Conservation (phyloP, 2,888 invertebrate genomes). For the Cremastinae sp. region DNA sequence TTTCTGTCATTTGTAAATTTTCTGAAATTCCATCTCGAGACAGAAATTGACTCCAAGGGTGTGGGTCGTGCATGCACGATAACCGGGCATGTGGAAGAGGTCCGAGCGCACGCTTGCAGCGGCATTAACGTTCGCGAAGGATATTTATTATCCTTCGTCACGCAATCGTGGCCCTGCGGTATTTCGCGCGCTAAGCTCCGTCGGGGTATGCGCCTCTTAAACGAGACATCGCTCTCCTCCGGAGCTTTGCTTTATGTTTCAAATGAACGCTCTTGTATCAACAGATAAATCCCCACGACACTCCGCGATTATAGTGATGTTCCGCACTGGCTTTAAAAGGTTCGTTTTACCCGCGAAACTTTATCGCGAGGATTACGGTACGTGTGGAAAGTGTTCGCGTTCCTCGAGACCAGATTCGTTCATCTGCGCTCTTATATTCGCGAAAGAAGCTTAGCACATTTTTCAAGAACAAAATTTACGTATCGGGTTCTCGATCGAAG, state of each 20-base stretch:
- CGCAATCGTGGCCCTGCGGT: slow-evolving; percentile 65
- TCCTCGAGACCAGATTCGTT: not conserved
- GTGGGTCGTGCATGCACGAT: slow-evolving; percentile 29
- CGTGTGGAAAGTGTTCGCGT: not conserved
- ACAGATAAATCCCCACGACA: slow-evolving; percentile 47
- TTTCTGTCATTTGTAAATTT: not conserved
- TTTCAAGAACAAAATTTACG: not conserved
- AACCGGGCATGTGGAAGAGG: slow-evolving; percentile 42
- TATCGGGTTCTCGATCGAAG: not conserved
- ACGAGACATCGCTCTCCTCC: slow-evolving; percentile 38
- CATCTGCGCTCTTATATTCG: slow-evolving; percentile 1
- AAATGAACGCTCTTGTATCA: slow-evolving; percentile 42
- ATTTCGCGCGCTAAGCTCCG: slow-evolving; percentile 57
- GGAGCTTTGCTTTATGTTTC: slow-evolving; percentile 54
- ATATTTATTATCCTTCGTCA: slow-evolving; percentile 70
- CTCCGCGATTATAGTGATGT: slow-evolving; percentile 19
- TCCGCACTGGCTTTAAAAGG: slow-evolving; percentile 25
- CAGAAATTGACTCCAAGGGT: not conserved
- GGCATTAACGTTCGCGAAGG: slow-evolving; percentile 60
- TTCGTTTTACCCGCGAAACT: slow-evolving; percentile 18
- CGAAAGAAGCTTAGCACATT: not conserved
- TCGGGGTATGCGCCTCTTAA: slow-evolving; percentile 40
- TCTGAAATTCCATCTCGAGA: slow-evolving; percentile 20
- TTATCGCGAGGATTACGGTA: slow-evolving; percentile 1
- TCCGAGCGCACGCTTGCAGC: slow-evolving; percentile 55